Conservation (phyloP, 2,113 vertebrate species). For the Callorhinus ursinus region DNA sequence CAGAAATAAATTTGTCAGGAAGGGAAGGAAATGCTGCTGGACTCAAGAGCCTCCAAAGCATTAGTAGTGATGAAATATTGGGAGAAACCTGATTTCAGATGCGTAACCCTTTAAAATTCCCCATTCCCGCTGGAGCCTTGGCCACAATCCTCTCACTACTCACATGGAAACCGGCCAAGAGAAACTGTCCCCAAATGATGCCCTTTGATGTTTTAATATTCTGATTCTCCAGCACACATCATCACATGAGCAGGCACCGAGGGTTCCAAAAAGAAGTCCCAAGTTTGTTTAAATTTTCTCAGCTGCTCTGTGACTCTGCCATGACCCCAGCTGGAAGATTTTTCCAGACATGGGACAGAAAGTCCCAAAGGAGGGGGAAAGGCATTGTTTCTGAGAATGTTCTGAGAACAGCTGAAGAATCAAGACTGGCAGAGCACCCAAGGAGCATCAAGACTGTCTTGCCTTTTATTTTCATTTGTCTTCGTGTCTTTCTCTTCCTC, state of each 20-base stretch:
- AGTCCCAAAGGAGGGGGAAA: conserved; percentile 30
- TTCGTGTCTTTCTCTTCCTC: neutral
- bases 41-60: conserved; percentile 65
- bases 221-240: neutral
- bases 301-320: conserved; percentile 39
- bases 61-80: conserved; percentile 36
- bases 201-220: conserved; percentile 6
- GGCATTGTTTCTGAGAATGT: conserved; percentile 35
- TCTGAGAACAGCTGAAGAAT: neutral
- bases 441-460: neutral
- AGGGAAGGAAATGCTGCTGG: conserved; percentile 81
- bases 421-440: neutral
- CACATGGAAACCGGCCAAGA: conserved; percentile 44
- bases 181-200: conserved; percentile 10
- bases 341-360: conserved; percentile 60
- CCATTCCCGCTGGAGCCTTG: neutral
- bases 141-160: neutral
- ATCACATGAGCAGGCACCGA: neutral
- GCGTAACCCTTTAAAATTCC: neutral
- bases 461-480: neutral
- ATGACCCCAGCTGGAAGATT: conserved; percentile 53
- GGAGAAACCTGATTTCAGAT: conserved; percentile 54
- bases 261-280: conserved; percentile 12
- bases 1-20: conserved; percentile 81
- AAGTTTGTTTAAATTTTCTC: conserved; percentile 27